These are phyloP conservation scores for Callospermophilus lateralis DNA, from an alignment of 2,113 vertebrate genomes.

Conservation along the genomic window DNA sequence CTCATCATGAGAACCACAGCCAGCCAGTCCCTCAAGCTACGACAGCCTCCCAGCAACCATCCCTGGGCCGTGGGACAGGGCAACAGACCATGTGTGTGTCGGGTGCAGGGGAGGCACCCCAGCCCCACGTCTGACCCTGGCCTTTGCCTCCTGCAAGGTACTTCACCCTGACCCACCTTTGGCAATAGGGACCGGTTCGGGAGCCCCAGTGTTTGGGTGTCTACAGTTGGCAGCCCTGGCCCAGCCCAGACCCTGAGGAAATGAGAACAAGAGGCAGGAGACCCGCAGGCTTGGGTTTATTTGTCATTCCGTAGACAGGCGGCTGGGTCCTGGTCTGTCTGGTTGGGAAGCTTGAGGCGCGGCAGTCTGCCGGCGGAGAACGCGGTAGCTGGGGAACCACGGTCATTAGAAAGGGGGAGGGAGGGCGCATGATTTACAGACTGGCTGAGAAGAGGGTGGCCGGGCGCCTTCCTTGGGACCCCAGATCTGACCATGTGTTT, in stretches of 20 bases:
- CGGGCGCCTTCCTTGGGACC: not conserved
- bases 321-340: slow-evolving; percentile 52
- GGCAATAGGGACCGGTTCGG: not conserved
- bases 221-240: fast-evolving
- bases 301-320: slow-evolving; percentile 85
- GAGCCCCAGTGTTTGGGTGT: fast-evolving
- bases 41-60: not conserved
- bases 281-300: slow-evolving; percentile 73
- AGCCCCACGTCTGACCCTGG: fast-evolving
- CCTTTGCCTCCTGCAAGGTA: fast-evolving
- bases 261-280: not conserved
- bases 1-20: not conserved
- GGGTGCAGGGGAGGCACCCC: fast-evolving
- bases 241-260: not conserved
- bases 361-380: slow-evolving; percentile 48
- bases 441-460: not conserved
- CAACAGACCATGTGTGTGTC: fast-evolving
- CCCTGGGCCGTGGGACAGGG: not conserved
- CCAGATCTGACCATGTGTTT: not conserved
- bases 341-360: slow-evolving; percentile 55
- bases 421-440: slow-evolving; percentile 54
- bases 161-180: not conserved
- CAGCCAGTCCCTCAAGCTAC: too few relatives aligned
- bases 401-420: not conserved
- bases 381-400: slow-evolving; percentile 43